Evolutionary conservation across 2,888 invertebrate genomes (phyloP).

Genomic region (Monopis laevigella): DNA sequence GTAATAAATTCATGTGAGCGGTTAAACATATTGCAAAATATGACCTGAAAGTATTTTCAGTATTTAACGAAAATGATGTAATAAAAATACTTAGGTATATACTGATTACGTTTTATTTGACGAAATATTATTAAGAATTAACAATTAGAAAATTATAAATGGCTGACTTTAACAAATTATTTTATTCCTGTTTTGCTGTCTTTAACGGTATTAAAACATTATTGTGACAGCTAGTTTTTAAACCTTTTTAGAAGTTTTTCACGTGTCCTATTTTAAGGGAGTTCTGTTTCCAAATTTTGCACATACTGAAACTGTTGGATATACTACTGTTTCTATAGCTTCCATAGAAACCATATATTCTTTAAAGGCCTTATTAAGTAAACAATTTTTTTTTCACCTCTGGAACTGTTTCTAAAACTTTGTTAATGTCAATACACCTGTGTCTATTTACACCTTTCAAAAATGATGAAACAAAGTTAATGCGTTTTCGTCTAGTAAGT

Average conservation of each 20-base stretch:
- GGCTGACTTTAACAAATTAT: no score
- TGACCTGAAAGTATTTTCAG: no score
- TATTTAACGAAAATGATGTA: no score
- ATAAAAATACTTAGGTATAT: no score
- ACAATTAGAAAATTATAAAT: no score
- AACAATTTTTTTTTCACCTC: background rate
- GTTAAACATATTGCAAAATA: no score
- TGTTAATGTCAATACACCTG: constrained; percentile 9
- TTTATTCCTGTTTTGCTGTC: constrained; percentile 9
- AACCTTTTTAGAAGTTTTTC: background rate
- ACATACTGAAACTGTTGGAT: background rate
- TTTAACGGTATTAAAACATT: constrained; percentile 15
- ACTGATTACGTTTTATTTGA: no score
- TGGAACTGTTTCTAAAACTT: background rate
- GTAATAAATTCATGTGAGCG: no score
- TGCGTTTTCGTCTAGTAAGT: constrained; percentile 16
- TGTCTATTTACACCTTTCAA: constrained; percentile 17
- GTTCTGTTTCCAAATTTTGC: background rate
- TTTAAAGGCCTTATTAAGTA: background rate
- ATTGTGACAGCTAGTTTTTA: constrained; percentile 7
- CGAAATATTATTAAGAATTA: no score
- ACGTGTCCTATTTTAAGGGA: constrained; percentile 2
- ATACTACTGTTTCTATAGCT: background rate
- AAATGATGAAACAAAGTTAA: constrained; percentile 16
- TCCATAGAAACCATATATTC: background rate